Base-by-base conservation (phyloP, 2,888 invertebrate species). In the Theretra japonica region DNA sequence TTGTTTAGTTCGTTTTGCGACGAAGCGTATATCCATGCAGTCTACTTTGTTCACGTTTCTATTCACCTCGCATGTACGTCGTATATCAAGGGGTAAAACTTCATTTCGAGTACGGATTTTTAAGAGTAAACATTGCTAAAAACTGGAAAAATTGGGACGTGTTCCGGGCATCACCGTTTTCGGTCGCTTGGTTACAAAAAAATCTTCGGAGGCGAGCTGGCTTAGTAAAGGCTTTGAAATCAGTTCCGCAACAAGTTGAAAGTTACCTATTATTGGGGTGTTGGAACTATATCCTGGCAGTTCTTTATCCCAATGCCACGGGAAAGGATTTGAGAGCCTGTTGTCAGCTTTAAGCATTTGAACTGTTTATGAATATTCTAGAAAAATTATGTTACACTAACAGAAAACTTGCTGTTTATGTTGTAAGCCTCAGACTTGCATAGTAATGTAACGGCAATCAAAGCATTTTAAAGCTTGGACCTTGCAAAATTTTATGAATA, bases 81-180 rank as follows among this genome's bases (percentile, higher is more conserved):
- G 65, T 65, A 65, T 65, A 65, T 65, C 65, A 48, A 48, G 48
- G 62, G 48, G 23, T 48, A 65, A 23, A 65, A 65, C 65, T 65
- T 48, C 48, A 65, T 65, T 48, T 48, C 23, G 23, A 4, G 19
- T 2, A n/a, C 59, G 28, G 23, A 41, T 65, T 41, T 28, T 41
- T 48, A 23, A 23, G n/a, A 23, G 23, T 48, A 48, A 48, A 48
- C 4, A 65, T 23, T 65, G 53, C 5, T 48, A 23, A 48, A 48
- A 65, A 65, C 2, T 30, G 28, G 4, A 4, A 17, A 25, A 28
- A 17, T 19, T 59, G 4, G 15, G 59, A 30, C 59, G 28, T 19
- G 30, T 59, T 3, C 28, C 28, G 8, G 19, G n/a, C n/a, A 53
- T 5, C 53, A n/a, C 53, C n/a, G 53, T 53, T 17, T 53, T 53